Base-by-base conservation (phyloP, 2,797 vertebrate genomes). In the Sternarchorhynchus goeldii region DNA sequence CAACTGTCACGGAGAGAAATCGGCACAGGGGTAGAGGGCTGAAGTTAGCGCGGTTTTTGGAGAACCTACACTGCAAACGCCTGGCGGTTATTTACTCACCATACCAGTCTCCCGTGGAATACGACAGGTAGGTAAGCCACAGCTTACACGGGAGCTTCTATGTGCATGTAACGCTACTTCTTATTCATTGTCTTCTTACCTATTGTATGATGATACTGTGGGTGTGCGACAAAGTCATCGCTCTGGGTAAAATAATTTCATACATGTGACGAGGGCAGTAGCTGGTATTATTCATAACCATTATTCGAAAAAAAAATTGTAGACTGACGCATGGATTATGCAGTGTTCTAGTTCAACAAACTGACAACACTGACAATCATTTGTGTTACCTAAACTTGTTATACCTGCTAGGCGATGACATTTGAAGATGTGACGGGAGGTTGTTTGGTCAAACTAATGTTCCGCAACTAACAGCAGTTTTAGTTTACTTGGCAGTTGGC, bases 71-170 rank as follows among this genome's bases (percentile, higher is more conserved):
- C 84, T 74, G 67, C 84, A 83, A 78, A 84, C 64, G 82, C 82
- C 86, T 83, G 70, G 67, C 56, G 84, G 83, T 87, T 84, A 29
- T 77, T 85, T 82, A 77, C 82, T n/a, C 77, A 53, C 77, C 62
- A 72, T 76, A 81, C 83, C 62, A 78, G 82, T 87, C 86, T 80
- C 78, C 66, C 59, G 74, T 62, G 85, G 84, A 88, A 84, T 84
- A 90, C 64, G 85, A 85, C 89, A 92, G 92, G 92, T 93, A 93
- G 89, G 89, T 34, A 31, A 56, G 56, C 32, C 66, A 72, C 67
- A 71, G 63, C 53, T 0, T 10, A 50, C 12, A 50, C 45, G 10
- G 45, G 45, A 57, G 4, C 10, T 34, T 65, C 1, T 20, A 25
- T 41, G 20, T 29, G 16, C 58, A 36, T 20, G 0, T 10, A 36